A percentile compares a stretch with the other conserved stretches of the same genome.
These are phyloP conservation scores for Aleadryas rufinucha DNA, from an alignment of 2,113 vertebrate genomes.

Conservation along the genomic window DNA sequence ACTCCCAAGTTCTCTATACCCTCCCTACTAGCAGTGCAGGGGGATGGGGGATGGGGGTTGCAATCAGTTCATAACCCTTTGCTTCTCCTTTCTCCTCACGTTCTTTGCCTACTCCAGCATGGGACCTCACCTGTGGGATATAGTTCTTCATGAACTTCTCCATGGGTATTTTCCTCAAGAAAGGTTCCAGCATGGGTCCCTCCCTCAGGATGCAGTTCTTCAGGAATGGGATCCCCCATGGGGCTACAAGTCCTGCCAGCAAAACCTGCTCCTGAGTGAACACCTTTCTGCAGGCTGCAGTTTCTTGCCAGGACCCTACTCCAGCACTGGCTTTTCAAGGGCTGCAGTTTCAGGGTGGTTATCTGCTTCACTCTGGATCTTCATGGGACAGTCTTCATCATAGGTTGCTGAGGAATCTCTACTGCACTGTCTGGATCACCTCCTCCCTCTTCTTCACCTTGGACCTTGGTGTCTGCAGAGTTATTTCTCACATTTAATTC, in stretches of 20 bases:
- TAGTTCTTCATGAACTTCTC: neutral
- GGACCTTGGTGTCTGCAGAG: neutral
- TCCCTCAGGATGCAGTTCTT: neutral
- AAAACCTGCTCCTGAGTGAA: neutral
- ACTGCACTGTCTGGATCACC: fast-evolving
- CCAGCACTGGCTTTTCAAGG: neutral
- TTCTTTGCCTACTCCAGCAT: fast-evolving
- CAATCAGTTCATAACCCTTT: neutral
- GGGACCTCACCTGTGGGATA: too few species aligned
- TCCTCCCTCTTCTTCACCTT: neutral
- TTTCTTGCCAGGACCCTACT: neutral
- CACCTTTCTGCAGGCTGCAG: neutral
- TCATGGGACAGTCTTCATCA: neutral
- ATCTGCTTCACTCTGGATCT: neutral
- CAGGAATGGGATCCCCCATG: neutral
- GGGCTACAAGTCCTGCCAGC: too few species aligned
- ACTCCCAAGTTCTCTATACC: neutral
- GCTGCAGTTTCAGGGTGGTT: neutral
- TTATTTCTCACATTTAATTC: neutral
- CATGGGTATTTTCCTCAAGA: neutral
- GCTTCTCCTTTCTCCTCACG: neutral
- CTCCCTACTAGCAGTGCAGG: fast-evolving
- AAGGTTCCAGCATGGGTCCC: neutral
- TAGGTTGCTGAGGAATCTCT: neutral
- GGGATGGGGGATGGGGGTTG: fast-evolving